phyloP scores from a whole-genome alignment of 2,797 vertebrate species.

The Mastacembelus armatus region DNA sequence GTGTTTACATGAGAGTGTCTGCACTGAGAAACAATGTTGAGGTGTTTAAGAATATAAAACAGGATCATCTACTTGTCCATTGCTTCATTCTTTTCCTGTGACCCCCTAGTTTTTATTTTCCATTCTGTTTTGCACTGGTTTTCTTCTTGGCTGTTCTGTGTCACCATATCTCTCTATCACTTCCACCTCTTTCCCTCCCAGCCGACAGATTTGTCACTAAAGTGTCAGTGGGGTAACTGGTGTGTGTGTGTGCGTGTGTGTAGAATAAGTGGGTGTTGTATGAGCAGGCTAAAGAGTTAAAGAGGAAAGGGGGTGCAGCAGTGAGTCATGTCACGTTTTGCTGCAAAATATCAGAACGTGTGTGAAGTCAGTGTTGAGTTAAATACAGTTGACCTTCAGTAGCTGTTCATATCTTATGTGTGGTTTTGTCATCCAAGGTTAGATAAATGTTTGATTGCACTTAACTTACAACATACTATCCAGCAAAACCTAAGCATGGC shows the following conservation, averaged over 20 bases:
- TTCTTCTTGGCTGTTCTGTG: constrained; percentile 16
- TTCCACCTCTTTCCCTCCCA: constrained; percentile 60
- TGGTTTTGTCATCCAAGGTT: neutral
- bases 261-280: constrained; percentile 51
- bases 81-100: constrained; percentile 7
- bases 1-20: constrained; percentile 30
- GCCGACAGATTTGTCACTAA: constrained; percentile 60
- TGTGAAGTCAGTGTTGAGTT: constrained; percentile 17
- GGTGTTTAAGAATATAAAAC: constrained; percentile 20
- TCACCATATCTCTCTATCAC: constrained; percentile 51
- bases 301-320: constrained; percentile 36
- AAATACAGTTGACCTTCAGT: constrained; percentile 14
- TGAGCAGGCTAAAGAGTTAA: constrained; percentile 30
- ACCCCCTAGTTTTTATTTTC: neutral
- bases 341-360: constrained; percentile 18
- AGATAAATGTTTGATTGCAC: constrained; percentile 39
- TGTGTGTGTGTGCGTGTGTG: constrained; percentile 18
- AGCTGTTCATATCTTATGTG: neutral
- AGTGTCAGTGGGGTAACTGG: constrained; percentile 44
- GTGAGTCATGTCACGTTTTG: constrained; percentile 55
- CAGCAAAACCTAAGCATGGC: constrained; percentile 8
- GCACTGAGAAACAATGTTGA: neutral
- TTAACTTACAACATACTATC: constrained; percentile 9
- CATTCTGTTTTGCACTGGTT: neutral
- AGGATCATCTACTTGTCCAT: neutral